phyloP scores from a whole-genome alignment of 2,797 vertebrate genomes.

The Poeciliopsis turneri region DNA sequence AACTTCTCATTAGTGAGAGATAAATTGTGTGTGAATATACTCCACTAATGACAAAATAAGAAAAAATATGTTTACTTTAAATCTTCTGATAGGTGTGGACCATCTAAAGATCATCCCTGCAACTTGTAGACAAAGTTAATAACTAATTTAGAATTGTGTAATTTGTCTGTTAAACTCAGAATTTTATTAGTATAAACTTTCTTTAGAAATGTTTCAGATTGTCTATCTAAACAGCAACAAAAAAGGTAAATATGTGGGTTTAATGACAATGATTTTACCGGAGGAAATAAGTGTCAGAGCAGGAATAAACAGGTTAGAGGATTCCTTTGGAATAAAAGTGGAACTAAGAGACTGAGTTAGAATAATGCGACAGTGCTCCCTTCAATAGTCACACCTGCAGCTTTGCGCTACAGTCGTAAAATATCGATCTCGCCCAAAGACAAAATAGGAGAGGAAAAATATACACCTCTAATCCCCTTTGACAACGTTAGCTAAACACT shows the following conservation, averaged over 20 bases:
- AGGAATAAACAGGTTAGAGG: background rate
- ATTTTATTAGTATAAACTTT: background rate
- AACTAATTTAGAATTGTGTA: background rate
- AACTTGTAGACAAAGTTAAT: background rate
- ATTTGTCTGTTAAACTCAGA: background rate
- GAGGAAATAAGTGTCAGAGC: background rate
- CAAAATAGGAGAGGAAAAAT: constrained; percentile 9
- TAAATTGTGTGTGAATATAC: background rate
- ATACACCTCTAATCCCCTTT: constrained; percentile 44
- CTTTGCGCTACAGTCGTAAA: background rate
- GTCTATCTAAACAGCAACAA: background rate
- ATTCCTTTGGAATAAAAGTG: background rate
- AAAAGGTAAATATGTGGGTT: background rate
- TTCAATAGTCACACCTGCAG: background rate
- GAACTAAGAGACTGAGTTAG: background rate
- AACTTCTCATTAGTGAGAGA: background rate
- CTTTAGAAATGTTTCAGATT: background rate
- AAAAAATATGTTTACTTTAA: background rate
- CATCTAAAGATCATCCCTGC: background rate
- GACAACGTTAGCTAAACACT: constrained; percentile 48
- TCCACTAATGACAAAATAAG: background rate
- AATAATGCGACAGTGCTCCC: constrained; percentile 60
- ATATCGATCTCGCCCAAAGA: constrained; percentile 33
- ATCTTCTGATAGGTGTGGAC: background rate
- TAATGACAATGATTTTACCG: background rate